These are phyloP conservation scores for Desmophyllum pertusum DNA, from an alignment of 92 coral and sea anemone species.

Conservation along the genomic window DNA sequence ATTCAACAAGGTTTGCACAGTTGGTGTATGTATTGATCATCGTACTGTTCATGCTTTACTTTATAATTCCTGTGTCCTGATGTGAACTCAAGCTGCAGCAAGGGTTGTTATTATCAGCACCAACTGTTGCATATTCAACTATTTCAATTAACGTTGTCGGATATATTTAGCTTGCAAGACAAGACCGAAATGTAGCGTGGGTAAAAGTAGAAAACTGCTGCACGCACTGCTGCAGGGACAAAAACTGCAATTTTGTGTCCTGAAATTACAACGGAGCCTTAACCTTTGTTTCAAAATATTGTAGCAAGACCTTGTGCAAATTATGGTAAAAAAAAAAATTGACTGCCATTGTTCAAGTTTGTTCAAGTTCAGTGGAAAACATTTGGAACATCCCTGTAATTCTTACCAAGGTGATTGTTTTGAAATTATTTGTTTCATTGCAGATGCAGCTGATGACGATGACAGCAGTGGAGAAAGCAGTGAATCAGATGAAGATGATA, in stretches of 20 bases:
- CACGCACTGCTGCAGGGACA: no score
- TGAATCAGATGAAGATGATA: conserved; percentile 55
- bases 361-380: not conserved
- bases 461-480: conserved; percentile 36
- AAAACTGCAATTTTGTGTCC: no score
- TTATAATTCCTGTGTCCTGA: not conserved
- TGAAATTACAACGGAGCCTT: no score
- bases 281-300: no score
- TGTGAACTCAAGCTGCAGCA: not conserved
- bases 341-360: not conserved
- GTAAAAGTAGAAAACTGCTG: no score
- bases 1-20: conserved; percentile 70
- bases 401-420: not conserved
- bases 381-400: no score
- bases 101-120: not conserved
- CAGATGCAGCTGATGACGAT: conserved; percentile 18
- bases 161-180: no score
- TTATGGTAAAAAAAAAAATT: no score
- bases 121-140: no score
- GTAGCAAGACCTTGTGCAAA: no score
- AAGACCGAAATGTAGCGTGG: no score
- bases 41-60: not conserved
- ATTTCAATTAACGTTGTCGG: no score
- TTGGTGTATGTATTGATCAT: not conserved
- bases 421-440: not conserved